A percentile compares a stretch with the other conserved stretches of the same genome.
Conservation (phyloP, 2,797 vertebrate genomes). For the Pristis pectinata region DNA sequence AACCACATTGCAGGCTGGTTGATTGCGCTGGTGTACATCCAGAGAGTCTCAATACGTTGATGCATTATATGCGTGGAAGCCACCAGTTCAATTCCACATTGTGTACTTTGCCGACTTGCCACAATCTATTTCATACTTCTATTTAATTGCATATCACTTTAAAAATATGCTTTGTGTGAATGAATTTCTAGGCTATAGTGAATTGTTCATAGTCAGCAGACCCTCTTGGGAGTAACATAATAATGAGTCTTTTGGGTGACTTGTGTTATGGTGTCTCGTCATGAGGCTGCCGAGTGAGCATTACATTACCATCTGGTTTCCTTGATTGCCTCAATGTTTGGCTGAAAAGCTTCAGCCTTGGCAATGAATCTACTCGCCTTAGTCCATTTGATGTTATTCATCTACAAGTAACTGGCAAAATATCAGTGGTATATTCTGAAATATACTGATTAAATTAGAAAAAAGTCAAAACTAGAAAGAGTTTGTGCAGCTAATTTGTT, state of each 20-base stretch:
- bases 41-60: no score
- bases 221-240: not conserved
- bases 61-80: no score
- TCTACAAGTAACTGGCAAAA: constrained; percentile 5
- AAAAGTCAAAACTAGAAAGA: no score
- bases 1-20: no score
- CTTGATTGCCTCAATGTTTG: not conserved
- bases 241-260: not conserved
- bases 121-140: no score
- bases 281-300: not conserved
- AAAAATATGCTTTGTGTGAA: no score
- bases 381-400: not conserved
- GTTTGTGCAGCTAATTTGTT: no score
- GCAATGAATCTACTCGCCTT: not conserved
- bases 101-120: no score
- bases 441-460: not conserved
- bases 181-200: not conserved
- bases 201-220: not conserved
- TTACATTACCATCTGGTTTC: constrained; percentile 5
- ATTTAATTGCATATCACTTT: no score
- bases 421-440: not conserved
- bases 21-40: no score
- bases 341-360: not conserved
- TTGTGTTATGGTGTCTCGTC: not conserved
- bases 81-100: no score